phyloP scores from a whole-genome alignment of 2,888 invertebrate species.

The Drosophila neonasuta region DNA sequence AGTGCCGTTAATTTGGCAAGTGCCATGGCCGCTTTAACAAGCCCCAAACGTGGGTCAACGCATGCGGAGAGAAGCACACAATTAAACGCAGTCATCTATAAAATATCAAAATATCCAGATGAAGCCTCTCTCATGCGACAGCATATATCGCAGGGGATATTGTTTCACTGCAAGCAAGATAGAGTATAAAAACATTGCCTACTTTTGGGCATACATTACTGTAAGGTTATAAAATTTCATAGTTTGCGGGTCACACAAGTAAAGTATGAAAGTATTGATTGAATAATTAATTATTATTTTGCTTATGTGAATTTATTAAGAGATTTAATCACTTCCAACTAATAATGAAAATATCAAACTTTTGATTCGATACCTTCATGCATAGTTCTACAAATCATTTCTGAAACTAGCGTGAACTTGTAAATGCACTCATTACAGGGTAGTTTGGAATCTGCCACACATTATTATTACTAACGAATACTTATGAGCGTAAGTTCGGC shows the following conservation, averaged over 20 bases:
- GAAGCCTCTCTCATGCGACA: background rate
- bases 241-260: background rate
- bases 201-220: background rate
- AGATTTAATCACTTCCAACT: too few relatives aligned
- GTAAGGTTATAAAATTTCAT: background rate
- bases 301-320: too few relatives aligned
- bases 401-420: background rate
- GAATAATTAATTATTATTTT: background rate
- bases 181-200: background rate
- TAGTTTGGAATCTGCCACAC: slow-evolving; percentile 17
- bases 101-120: slow-evolving; percentile 52
- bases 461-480: slow-evolving; percentile 2
- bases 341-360: too few relatives aligned
- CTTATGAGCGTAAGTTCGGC: slow-evolving; percentile 23
- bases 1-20: slow-evolving; percentile 26
- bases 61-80: slow-evolving; percentile 38
- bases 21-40: slow-evolving; percentile 24
- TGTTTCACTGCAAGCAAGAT: background rate
- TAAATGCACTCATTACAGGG: slow-evolving; percentile 14
- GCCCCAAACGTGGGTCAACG: slow-evolving; percentile 42
- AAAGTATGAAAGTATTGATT: background rate
- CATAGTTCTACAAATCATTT: background rate
- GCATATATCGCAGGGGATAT: background rate
- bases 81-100: slow-evolving; percentile 59
- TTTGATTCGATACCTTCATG: background rate